Conservation (phyloP, 2,797 vertebrate genomes). For the Danio albolineatus region DNA sequence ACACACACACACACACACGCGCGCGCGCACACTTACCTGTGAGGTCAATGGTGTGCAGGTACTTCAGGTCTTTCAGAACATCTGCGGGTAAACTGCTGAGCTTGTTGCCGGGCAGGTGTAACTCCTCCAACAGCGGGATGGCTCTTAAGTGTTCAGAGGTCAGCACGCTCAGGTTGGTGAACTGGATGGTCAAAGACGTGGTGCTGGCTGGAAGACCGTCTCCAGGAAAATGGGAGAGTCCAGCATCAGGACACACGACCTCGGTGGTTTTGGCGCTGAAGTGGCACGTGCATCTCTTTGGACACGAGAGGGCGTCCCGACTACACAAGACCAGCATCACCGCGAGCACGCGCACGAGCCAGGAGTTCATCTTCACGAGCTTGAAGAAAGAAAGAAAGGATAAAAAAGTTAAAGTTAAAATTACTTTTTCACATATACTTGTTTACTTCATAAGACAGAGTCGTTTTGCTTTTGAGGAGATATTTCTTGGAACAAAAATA, state of each 20-base stretch:
- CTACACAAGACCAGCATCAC: slow-evolving; percentile 58
- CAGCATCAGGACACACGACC: slow-evolving; percentile 60
- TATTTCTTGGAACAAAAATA: background rate
- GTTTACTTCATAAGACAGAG: background rate
- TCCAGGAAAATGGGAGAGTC: slow-evolving; percentile 56
- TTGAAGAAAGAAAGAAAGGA: slow-evolving; percentile 9
- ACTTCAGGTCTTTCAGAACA: slow-evolving; percentile 57
- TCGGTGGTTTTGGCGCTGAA: slow-evolving; percentile 57
- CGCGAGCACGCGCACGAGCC: slow-evolving; percentile 55
- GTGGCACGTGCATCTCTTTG: slow-evolving; percentile 64
- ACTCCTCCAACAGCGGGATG: slow-evolving; percentile 62
- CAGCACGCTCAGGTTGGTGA: slow-evolving; percentile 62
- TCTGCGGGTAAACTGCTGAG: slow-evolving; percentile 58
- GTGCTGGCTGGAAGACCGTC: slow-evolving; percentile 61
- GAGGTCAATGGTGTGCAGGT: slow-evolving; percentile 67
- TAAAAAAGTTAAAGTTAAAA: background rate
- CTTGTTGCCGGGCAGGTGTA: slow-evolving; percentile 67
- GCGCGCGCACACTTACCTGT: slow-evolving; percentile 54
- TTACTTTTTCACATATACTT: background rate
- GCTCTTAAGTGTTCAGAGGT: slow-evolving; percentile 54
- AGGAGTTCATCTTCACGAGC: slow-evolving; percentile 67
- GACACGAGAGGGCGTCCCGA: slow-evolving; percentile 61
- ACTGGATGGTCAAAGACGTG: slow-evolving; percentile 65
- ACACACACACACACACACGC: too few species aligned
- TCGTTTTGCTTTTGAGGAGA: background rate